Evolutionary conservation across 2,797 vertebrate species (phyloP), one percentile per base, ranked within the genome.

Genomic region (Microctenopoma lineatum): DNA sequence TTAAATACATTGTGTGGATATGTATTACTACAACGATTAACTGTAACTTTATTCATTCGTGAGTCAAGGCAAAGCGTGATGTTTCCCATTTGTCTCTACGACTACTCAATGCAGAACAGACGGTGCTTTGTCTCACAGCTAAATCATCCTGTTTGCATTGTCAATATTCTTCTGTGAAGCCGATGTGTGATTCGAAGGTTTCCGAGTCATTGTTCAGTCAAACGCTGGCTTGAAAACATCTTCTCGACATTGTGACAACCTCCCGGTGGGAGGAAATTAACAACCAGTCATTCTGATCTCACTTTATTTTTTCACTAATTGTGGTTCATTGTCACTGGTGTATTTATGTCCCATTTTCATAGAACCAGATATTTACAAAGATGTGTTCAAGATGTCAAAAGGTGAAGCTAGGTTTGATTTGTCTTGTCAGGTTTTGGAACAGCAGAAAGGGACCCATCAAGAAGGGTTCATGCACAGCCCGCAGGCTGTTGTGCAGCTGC

Each of bases 371-470:
- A 38, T 72, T 81, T 42, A 41, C 34, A 47, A 62, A 47, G 38
- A 58, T 44, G 52, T 38, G 46, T 44, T 63, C 36, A 65, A 64
- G 54, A 59, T 66, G 63, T 64, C 54, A 67, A 9, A 54, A 68
- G 39, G 42, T 77, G 58, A 68, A 9, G 9, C 27, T n/a, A 10
- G 0, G 21, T 68, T 26, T 54, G 18, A 6, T 59, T 67, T 66
- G 32, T 64, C n/a, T 56, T 29, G 29, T 60, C 87, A 96, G 95
- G 90, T 96, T 85, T 60, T 95, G 67, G 83, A 87, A 73, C 87
- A 92, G 72, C 87, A 93, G 88, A 84, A 73, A 48, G 90, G 63
- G 15, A 70, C 78, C 2, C 82, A 83, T 13, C 63, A 81, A 11
- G 91, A 89, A 71, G 92, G 89, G 21, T 0, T 53, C 36, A 67